Evolutionary conservation across 2,797 vertebrate species (phyloP), one percentile per base, ranked within the genome.

Genomic region (Scolopax bukidnonensis): DNA sequence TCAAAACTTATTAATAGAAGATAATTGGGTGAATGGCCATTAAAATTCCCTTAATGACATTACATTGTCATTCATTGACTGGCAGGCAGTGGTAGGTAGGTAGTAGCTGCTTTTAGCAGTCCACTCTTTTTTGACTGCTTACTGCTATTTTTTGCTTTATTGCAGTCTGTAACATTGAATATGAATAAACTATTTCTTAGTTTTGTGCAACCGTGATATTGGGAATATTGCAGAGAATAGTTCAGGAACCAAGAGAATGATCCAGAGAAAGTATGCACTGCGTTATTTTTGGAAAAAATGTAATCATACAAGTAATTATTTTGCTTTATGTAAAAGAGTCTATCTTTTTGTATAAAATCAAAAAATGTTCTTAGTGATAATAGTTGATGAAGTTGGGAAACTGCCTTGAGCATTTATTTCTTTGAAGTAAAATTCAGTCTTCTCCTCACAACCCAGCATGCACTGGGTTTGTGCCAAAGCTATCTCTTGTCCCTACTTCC

Each of bases 211-310:
- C 80, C 89, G 41, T 60, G 90, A 77, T 93, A 65, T 77, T 36
- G 65, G 51, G 70, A 87, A 61, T 61, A 61, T 80, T 90, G 76
- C 91, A 97, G 86, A 50, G 83, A 91, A 83, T 95, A 91, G 84
- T 64, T 95, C 79, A 69, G 81, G 93, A 97, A 95, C 92, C 82
- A 40, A 88, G 75, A 81, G 79, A 93, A 63, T 50, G 67, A 92
- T 88, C 70, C 78, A 75, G 70, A 91, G 79, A 91, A 90, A 90
- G 76, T 63, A n/a, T 87, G 41, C 73, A 5, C n/a, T 84, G 74
- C 94, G 89, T 95, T 95, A 78, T 92, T 98, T 97, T 94, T 95
- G 89, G 91, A 97, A 83, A 89, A 71, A 84, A 90, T 63, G 71
- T 78, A 82, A 79, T 79, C 25, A 43, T 61, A 57, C 15, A 95